Evolutionary conservation across 2,113 vertebrate genomes (phyloP).

Genomic region (Mustelus asterias): DNA sequence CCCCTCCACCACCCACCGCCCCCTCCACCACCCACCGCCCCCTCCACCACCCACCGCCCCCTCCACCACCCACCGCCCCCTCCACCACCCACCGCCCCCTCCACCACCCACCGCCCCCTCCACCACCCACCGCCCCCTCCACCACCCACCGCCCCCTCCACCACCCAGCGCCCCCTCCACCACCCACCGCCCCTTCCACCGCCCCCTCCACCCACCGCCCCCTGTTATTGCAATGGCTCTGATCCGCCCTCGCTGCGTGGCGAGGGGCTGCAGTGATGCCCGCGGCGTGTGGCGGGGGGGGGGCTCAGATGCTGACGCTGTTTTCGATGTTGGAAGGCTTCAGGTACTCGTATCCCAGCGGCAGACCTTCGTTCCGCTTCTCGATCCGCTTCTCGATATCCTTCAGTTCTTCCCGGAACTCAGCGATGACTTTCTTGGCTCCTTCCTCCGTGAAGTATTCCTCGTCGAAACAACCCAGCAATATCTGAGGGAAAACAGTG

Average conservation of each 20-base stretch:
- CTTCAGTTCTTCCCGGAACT: slow-evolving; percentile 50
- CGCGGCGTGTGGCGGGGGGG: no score
- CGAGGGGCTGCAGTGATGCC: not conserved
- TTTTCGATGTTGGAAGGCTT: slow-evolving; percentile 58
- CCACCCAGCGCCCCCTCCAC: no score
- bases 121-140: no score
- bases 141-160: no score
- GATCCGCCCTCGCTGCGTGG: not conserved
- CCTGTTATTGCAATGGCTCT: not conserved
- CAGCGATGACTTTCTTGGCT: slow-evolving; percentile 48
- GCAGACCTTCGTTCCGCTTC: slow-evolving; percentile 49
- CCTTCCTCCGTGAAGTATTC: slow-evolving; percentile 51
- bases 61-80: no score
- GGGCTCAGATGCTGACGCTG: slow-evolving; percentile 59
- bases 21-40: no score
- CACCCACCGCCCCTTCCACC: no score
- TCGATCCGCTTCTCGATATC: slow-evolving; percentile 50
- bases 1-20: no score
- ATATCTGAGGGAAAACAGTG: slow-evolving; percentile 46
- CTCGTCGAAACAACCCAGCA: slow-evolving; percentile 51
- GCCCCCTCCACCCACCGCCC: no score
- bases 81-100: no score
- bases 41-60: no score
- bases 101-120: no score
- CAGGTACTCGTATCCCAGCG: slow-evolving; percentile 54